Percentiles rank a stretch among this genome's conserved stretches.
Evolutionary conservation across 2,797 vertebrate species (phyloP).

Genomic region (Thunnus albacares): DNA sequence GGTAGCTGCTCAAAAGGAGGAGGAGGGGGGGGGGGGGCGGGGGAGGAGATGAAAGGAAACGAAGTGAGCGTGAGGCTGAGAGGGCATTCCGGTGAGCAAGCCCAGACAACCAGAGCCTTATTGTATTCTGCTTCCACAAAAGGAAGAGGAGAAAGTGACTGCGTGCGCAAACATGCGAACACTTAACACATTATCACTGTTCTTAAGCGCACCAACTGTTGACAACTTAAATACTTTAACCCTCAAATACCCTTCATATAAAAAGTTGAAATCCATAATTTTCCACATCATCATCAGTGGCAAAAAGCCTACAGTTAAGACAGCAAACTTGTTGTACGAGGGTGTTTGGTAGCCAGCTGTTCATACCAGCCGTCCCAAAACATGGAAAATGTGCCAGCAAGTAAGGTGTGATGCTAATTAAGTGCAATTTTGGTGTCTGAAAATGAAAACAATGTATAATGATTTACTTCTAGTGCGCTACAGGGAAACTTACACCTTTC

Average conservation of each 20-base stretch:
- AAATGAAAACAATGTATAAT: constrained; percentile 10
- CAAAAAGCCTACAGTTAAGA: constrained; percentile 15
- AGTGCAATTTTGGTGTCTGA: not conserved
- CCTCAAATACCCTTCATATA: constrained; percentile 46
- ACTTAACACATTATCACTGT: constrained; percentile 66
- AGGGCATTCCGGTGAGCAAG: constrained; percentile 83
- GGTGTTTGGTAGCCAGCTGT: constrained; percentile 16
- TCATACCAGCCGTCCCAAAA: not conserved
- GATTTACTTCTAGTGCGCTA: not conserved
- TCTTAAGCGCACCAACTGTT: constrained; percentile 55
- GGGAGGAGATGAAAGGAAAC: constrained; percentile 74
- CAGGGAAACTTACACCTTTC: not conserved
- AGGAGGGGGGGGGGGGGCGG: constrained; percentile 15
- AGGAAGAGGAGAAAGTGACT: constrained; percentile 66
- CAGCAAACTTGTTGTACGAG: constrained; percentile 9
- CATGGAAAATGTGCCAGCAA: constrained; percentile 1
- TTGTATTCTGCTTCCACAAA: constrained; percentile 69
- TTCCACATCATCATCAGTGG: constrained; percentile 12
- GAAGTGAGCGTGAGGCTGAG: constrained; percentile 73
- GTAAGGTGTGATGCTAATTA: not conserved
- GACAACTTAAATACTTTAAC: constrained; percentile 65
- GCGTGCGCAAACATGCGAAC: constrained; percentile 70
- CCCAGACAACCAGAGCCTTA: constrained; percentile 78
- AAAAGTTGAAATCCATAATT: constrained; percentile 43
- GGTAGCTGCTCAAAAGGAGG: constrained; percentile 67